Conservation (phyloP, 2,113 vertebrate species). For the Siniperca knerii region DNA sequence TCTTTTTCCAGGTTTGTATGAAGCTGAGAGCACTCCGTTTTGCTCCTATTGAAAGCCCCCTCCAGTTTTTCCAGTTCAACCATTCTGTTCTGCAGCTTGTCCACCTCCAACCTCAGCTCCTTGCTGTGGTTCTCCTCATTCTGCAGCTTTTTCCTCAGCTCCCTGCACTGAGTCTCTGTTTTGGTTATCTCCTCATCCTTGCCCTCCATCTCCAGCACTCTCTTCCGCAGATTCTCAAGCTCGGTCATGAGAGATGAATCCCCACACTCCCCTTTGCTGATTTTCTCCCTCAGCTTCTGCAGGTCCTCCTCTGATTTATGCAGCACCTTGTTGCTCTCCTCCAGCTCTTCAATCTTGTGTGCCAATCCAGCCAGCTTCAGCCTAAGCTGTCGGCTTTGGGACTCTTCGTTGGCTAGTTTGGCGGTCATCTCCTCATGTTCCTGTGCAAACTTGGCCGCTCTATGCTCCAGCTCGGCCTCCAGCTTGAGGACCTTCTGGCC, state of each 20-base stretch:
- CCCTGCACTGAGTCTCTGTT: constrained; percentile 91
- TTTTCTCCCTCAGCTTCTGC: constrained; percentile 92
- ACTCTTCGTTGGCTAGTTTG: constrained; percentile 90
- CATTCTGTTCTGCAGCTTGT: constrained; percentile 95
- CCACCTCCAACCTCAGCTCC: constrained; percentile 91
- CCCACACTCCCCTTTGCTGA: constrained; percentile 92
- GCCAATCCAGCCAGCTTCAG: constrained; percentile 88
- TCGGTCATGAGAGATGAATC: constrained; percentile 92
- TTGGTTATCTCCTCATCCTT: constrained; percentile 97
- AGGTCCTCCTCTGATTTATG: constrained; percentile 93
- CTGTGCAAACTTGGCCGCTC: constrained; percentile 85
- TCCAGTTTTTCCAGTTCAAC: constrained; percentile 93
- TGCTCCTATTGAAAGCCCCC: constrained; percentile 89
- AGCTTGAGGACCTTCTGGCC: constrained; percentile 90
- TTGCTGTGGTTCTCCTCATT: constrained; percentile 90
- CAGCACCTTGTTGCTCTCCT: constrained; percentile 90
- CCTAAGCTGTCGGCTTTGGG: constrained; percentile 90
- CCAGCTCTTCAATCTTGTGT: constrained; percentile 90
- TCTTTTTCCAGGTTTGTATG: constrained; percentile 91
- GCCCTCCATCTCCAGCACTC: constrained; percentile 96
- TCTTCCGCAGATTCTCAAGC: constrained; percentile 93
- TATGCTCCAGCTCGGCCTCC: constrained; percentile 91
- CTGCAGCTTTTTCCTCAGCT: constrained; percentile 91
- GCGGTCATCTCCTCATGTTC: constrained; percentile 93
- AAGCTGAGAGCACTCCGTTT: constrained; percentile 89